A percentile compares a stretch with the other conserved stretches of the same genome.
Evolutionary conservation across 1,140 invertebrate genomes (phyloP).

Genomic region (Gryllus bimaculatus): DNA sequence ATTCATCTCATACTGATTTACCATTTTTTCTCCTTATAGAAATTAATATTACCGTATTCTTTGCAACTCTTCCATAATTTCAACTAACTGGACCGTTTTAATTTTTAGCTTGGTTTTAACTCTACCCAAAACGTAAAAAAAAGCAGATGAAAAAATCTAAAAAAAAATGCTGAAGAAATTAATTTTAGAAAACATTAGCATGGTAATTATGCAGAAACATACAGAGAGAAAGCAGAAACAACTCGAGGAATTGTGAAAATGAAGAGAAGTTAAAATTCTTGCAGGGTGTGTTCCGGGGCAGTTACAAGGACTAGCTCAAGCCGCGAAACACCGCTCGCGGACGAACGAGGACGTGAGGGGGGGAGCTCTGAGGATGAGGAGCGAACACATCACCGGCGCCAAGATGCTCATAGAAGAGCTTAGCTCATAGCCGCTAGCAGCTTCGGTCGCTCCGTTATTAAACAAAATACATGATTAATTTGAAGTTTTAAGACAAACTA

Average conservation of each 20-base stretch:
- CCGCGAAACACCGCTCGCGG: too few relatives aligned
- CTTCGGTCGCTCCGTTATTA: too few relatives aligned
- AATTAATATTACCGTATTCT: neutral
- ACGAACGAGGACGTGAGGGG: too few relatives aligned
- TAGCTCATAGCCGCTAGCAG: too few relatives aligned
- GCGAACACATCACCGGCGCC: too few relatives aligned
- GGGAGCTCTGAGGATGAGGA: too few relatives aligned
- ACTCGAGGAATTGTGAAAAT: neutral
- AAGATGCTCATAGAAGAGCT: too few relatives aligned
- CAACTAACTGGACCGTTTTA: neutral
- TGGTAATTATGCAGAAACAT: neutral
- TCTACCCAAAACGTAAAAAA: neutral
- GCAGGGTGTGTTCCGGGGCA: neutral
- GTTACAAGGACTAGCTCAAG: neutral
- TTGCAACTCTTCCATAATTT: neutral
- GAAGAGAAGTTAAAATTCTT: slow-evolving; percentile 1
- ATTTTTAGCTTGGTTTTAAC: neutral
- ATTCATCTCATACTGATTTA: neutral
- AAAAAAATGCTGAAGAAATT: neutral
- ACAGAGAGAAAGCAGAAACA: neutral
- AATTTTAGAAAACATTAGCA: neutral
- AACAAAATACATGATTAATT: too few relatives aligned
- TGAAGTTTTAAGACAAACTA: too few relatives aligned
- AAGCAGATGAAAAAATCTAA: neutral
- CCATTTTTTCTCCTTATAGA: neutral